Percentiles rank a stretch among this genome's conserved stretches.
Conservation (phyloP, 2,113 vertebrate genomes). For the Camelus bactrianus region DNA sequence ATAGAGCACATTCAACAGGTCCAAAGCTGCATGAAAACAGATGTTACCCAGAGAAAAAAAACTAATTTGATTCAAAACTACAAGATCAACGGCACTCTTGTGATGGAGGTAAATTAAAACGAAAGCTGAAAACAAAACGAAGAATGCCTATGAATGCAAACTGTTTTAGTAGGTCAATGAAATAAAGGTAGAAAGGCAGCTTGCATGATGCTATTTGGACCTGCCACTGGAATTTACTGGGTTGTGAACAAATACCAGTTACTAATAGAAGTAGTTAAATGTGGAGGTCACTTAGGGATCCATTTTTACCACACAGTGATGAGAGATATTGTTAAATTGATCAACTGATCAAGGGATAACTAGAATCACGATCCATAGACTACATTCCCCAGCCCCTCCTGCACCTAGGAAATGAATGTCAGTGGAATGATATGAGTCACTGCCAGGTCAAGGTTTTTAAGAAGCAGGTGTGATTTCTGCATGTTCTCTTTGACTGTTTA, state of each 20-base stretch:
- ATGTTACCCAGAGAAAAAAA: slow-evolving; percentile 7
- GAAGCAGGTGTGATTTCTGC: background rate
- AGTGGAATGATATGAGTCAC: background rate
- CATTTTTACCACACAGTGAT: background rate
- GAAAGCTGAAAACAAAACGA: slow-evolving; percentile 17
- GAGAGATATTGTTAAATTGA: background rate
- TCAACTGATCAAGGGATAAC: background rate
- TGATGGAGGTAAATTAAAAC: background rate
- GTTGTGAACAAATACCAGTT: background rate
- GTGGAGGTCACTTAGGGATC: background rate
- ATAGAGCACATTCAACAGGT: background rate
- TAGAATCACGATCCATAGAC: background rate
- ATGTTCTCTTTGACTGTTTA: background rate
- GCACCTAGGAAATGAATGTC: background rate
- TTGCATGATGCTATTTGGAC: background rate
- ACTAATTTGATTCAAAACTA: background rate
- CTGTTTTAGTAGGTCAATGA: background rate
- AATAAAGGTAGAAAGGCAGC: background rate
- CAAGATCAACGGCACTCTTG: background rate
- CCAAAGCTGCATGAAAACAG: background rate
- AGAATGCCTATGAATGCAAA: background rate
- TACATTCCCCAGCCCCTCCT: background rate
- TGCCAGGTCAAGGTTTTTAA: background rate
- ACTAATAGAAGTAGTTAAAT: background rate
- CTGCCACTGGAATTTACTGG: background rate